These are phyloP conservation scores for Clitarchus hookeri DNA, from an alignment of 2,888 invertebrate genomes.

Conservation along the genomic window DNA sequence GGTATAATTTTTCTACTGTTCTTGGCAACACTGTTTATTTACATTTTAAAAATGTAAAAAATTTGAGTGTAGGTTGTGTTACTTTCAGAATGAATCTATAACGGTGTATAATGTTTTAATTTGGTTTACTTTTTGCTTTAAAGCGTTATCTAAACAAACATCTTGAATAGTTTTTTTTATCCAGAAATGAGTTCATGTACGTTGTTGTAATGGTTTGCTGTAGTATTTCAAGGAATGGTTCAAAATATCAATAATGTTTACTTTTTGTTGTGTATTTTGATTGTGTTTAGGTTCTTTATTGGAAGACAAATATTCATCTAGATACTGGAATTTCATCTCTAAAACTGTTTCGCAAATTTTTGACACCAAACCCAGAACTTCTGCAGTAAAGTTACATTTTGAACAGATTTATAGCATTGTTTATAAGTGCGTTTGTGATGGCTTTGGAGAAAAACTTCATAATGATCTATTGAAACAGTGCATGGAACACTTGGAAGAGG, in stretches of 20 bases:
- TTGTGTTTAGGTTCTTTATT: neutral
- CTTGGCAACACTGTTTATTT: no score
- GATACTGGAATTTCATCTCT: slow-evolving; percentile 38
- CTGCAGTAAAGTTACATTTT: slow-evolving; percentile 37
- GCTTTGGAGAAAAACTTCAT: slow-evolving; percentile 40
- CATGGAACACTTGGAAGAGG: slow-evolving; percentile 37
- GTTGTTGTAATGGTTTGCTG: neutral
- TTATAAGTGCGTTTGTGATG: slow-evolving; percentile 41
- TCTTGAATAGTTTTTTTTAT: no score
- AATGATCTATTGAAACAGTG: slow-evolving; percentile 38
- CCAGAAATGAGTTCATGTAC: neutral
- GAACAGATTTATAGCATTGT: slow-evolving; percentile 42
- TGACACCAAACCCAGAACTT: slow-evolving; percentile 29
- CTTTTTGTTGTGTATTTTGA: neutral
- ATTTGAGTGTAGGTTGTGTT: no score
- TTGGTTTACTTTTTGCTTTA: no score
- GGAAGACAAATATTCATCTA: slow-evolving; percentile 18
- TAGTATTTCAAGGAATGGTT: no score
- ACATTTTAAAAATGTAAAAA: no score
- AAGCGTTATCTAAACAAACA: no score
- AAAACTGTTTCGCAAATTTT: slow-evolving; percentile 40
- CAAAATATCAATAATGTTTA: no score
- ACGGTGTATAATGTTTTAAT: no score
- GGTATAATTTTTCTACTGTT: no score
- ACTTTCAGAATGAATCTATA: no score